phyloP scores from a whole-genome alignment of 2,113 vertebrate species.

The Pomatorhinus ruficollis region DNA sequence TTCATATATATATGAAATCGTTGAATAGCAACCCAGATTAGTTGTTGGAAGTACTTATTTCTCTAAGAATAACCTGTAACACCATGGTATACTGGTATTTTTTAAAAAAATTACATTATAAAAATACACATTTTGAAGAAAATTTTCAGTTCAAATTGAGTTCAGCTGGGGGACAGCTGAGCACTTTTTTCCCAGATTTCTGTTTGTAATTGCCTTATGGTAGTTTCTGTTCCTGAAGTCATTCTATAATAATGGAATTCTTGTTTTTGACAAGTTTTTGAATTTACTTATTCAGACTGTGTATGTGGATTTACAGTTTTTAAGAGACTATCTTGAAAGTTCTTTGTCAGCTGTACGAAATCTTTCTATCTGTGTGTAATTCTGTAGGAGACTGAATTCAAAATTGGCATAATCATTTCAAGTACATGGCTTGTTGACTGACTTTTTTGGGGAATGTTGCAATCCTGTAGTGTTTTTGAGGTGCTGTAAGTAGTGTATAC shows the following conservation, averaged over 20 bases:
- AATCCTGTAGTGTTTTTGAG: neutral
- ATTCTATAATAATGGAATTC: neutral
- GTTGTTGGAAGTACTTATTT: neutral
- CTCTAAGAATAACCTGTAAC: neutral
- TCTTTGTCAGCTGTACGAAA: neutral
- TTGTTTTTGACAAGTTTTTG: neutral
- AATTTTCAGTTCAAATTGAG: neutral
- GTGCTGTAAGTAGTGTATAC: neutral
- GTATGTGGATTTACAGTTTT: neutral
- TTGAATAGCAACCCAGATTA: neutral
- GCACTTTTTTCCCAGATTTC: neutral
- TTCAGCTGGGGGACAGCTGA: neutral
- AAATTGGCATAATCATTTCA: neutral
- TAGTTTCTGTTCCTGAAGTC: neutral
- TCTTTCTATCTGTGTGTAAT: neutral
- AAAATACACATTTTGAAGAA: neutral
- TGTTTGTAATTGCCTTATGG: neutral
- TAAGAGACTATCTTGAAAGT: neutral
- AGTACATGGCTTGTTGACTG: neutral
- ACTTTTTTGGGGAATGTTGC: neutral
- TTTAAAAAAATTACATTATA: neutral
- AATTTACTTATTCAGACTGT: neutral
- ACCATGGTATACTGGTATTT: neutral
- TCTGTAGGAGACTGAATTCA: neutral
- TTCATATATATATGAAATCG: neutral